A percentile compares a stretch with the other conserved stretches of the same genome.
These are phyloP conservation scores for Panagrolaimus sp. DNA, from an alignment of 1,140 invertebrate genomes.

Conservation along the genomic window DNA sequence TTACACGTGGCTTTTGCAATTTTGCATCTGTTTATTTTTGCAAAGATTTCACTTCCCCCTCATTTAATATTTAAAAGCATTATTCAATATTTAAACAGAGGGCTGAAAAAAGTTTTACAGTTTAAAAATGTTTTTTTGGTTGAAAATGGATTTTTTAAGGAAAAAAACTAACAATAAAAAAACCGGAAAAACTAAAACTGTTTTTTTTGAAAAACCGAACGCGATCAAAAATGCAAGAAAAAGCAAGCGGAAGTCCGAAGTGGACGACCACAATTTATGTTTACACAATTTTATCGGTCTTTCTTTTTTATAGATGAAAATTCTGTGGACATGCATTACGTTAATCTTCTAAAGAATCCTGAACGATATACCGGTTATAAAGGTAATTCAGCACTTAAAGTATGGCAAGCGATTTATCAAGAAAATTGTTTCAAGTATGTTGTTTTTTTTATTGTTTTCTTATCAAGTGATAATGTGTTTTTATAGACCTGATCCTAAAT, in stretches of 20 bases:
- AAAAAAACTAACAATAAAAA: neutral
- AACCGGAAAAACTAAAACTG: neutral
- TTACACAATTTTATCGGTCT: neutral
- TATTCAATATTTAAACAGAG: no score
- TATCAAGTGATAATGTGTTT: neutral
- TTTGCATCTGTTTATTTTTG: neutral
- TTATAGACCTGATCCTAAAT: slow-evolving; percentile 52
- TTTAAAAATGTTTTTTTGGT: no score
- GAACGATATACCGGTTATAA: slow-evolving; percentile 87
- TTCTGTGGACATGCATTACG: slow-evolving; percentile 67
- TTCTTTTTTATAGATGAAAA: slow-evolving; percentile 48
- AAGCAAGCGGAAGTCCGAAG: slow-evolving; percentile 8
- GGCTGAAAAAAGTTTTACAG: no score
- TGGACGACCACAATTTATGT: no score
- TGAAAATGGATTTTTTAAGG: no score
- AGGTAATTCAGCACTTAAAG: slow-evolving; percentile 82
- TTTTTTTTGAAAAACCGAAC: slow-evolving; percentile 4
- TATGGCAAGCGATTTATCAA: slow-evolving; percentile 93
- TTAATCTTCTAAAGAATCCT: slow-evolving; percentile 88
- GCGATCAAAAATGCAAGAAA: neutral
- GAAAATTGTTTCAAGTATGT: slow-evolving; percentile 91
- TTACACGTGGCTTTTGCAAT: slow-evolving; percentile 6
- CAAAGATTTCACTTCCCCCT: no score
- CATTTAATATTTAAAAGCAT: no score
- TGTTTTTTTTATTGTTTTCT: slow-evolving; percentile 23